Evolutionary conservation across 2,113 vertebrate species (phyloP), one percentile per base, ranked within the genome.

Genomic region (Mungos mungo): DNA sequence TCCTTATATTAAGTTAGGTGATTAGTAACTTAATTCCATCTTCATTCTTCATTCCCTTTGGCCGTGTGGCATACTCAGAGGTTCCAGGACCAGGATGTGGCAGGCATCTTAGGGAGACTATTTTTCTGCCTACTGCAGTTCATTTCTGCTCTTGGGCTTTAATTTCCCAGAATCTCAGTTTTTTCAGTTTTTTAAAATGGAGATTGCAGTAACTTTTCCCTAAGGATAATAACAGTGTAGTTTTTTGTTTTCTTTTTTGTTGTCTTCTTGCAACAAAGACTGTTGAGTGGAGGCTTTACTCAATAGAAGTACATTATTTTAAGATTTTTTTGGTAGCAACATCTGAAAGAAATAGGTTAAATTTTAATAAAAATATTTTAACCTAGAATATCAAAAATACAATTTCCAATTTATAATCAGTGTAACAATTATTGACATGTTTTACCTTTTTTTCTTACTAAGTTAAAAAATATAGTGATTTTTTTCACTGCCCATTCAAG

Each of bases 401-500:
- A 76, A 31, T 50, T 86, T 92, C 14, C 29, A 84, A 5, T 21
- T 45, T 83, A 57, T 41, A 60, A 31, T 38, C 25, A 74, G 38
- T 38, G 7, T 74, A 74, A 74, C 13, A 27, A 4, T 74, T 45
- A 47, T 71, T 15, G 16, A 60, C 11, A 21, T 50, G 52, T 10
- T 45, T 94, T 41, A 57, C 27, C 72, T 63, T 82, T 57, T 93
- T 60, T 29, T 35, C 54, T 35, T 74, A 74, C 1, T 45, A 88
- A 35, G 5, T 31, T 80, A 86, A 35, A 81, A 81, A 94, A 47
- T 66, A 50, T 12, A 52, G 33, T 76, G 72, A 45, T 29, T 76
- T 76, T 76, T 54, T 54, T 54, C 38, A n/a, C 21, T 86, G 66
- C 68, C 95, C 95, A 0, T 85, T 90, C 98, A 97, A 92, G 98